phyloP scores from a whole-genome alignment of 2,888 invertebrate species.

The Oscheius myriophilus region DNA sequence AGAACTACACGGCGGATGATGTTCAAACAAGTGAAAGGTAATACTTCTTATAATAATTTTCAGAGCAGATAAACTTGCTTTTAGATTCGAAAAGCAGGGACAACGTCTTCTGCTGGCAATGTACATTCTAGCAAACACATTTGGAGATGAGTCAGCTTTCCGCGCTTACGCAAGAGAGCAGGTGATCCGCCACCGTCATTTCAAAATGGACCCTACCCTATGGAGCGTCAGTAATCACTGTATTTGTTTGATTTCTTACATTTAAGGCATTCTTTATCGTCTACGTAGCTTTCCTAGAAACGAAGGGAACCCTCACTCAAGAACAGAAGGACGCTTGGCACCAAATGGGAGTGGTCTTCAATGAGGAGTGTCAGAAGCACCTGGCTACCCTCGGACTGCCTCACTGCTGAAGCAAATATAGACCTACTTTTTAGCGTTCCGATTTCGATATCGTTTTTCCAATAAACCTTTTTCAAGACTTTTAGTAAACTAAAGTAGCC shows the following conservation, averaged over 20 bases:
- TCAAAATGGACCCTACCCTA: constrained; percentile 66
- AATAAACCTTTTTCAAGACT: too few relatives aligned
- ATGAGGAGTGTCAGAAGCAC: constrained; percentile 50
- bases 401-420: constrained; percentile 4
- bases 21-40: constrained; percentile 57
- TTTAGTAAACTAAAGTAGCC: too few relatives aligned
- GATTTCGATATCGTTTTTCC: too few relatives aligned
- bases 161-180: constrained; percentile 62
- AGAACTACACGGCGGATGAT: constrained; percentile 58
- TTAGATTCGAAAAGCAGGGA: constrained; percentile 66
- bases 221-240: constrained; percentile 49
- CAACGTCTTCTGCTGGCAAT: constrained; percentile 62
- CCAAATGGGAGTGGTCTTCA: constrained; percentile 56
- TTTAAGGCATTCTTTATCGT: constrained; percentile 66
- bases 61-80: neutral
- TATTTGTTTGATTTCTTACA: neutral
- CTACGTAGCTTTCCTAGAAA: constrained; percentile 58
- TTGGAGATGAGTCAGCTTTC: constrained; percentile 57
- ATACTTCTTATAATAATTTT: neutral
- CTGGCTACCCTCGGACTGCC: constrained; percentile 47
- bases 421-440: too few relatives aligned
- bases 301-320: constrained; percentile 47
- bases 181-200: constrained; percentile 64
- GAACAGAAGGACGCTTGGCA: constrained; percentile 62
- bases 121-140: constrained; percentile 59